Percentiles rank a stretch among this genome's conserved stretches.
phyloP scores from a whole-genome alignment of 2,888 invertebrate genomes.

The Drosophila melanosoma region DNA sequence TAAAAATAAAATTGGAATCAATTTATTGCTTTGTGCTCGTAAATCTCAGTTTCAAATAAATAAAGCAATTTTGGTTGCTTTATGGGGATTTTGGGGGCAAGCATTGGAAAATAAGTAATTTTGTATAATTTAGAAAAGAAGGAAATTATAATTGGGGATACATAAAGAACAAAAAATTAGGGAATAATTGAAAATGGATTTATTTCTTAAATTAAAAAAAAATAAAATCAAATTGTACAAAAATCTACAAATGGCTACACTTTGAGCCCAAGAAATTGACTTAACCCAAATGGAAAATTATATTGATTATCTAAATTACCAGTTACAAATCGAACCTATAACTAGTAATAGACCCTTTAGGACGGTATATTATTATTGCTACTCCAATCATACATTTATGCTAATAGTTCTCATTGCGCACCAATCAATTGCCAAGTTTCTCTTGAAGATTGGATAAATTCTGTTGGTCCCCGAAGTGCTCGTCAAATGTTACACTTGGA shows the following conservation, averaged over 20 bases:
- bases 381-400: background rate
- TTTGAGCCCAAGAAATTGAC: background rate
- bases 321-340: background rate
- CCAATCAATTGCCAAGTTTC: constrained; percentile 2
- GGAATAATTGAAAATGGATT: background rate
- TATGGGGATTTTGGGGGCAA: background rate
- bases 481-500: constrained; percentile 28
- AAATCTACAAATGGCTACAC: background rate
- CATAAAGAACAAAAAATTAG: background rate
- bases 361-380: background rate
- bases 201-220: background rate
- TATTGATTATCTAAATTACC: background rate
- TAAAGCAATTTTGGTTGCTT: background rate
- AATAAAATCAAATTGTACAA: too few species aligned
- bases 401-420: background rate
- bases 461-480: constrained; percentile 16
- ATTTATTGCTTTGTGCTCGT: background rate
- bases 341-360: background rate
- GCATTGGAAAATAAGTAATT: background rate
- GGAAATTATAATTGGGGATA: background rate
- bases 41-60: background rate
- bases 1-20: background rate
- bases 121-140: background rate
- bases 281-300: background rate
- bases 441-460: constrained; percentile 10